Base-by-base conservation (phyloP, 2,113 vertebrate species). In the Petrocephalus microphthalmus region DNA sequence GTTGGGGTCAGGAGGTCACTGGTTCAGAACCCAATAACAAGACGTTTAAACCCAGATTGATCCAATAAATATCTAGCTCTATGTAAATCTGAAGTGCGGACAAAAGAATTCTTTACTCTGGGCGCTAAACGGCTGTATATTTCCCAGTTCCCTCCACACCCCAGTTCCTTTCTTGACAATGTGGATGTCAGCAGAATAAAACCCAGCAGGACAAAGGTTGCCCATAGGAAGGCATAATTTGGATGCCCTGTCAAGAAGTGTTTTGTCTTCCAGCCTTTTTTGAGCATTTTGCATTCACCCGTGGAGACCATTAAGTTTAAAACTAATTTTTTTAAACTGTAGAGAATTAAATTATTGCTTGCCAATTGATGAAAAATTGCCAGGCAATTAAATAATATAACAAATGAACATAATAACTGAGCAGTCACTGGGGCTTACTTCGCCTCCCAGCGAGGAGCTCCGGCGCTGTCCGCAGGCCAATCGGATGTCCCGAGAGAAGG, bases 341-440 rank as follows among this genome's bases (percentile, higher is more conserved):
- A 5, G 17, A 84, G 37, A 51, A 53, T 29, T 53, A 33, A 85
- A 85, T 37, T 54, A 56, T 85, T 54, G 15, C 84, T 56, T 29
- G 22, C 22, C 84, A 85, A 33, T 22, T 85, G n/a, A 10, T 29
- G 22, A 54, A 33, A 54, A 85, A 54, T 85, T 85, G 83, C 83
- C 25, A 53, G 51, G 83, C 82, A 85, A 85, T 42, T 85, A 54
- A 85, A 53, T 85, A 33, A 85, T 56, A 54, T 54, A 85, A 29
- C 52, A 20, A 54, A 54, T 85, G 22, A 54, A 56, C 29, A 5
- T 53, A 85, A 85, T 53, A 85, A 54, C 52, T 85, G 6, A 47
- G 52, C 84, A 84, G 49, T 84, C 84, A 85, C 11, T 52, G 84
- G 45, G 81, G 42, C 81, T 67, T 45, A 45, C 74, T 81, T 49